Base-by-base conservation (phyloP, 2,888 invertebrate genomes). In the Nysson spinosus region DNA sequence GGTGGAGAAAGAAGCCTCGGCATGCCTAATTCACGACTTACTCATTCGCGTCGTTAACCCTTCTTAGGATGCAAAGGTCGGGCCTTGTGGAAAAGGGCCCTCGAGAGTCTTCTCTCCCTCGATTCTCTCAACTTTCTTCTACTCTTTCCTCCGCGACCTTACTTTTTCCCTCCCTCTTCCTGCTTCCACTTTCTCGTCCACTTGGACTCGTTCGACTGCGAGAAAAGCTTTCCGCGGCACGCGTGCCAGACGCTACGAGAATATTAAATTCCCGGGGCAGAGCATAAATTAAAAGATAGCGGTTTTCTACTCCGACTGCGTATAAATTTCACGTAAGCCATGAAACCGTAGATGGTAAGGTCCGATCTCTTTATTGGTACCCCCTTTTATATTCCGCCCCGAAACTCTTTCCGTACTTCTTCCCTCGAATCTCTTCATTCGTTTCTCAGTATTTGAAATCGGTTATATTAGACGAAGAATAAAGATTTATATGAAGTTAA, bases 261-360 rank as follows among this genome's bases (percentile, higher is more conserved):
- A 85, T 85, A 85, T 85, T 85, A 85, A 85, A 85, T 85, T 85
- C 81, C 79, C 77, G 72, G 73, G 63, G 72, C 77, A 76, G 77
- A 83, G 83, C 84, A 85, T 85, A 85, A 84, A 85, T 85, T 85
- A 85, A 85, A 85, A 84, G 84, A 83, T 83, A 83, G 82, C 79
- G 79, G 77, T 79, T 81, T 75, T 80, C 77, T 74, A 77, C 75
- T 79, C 69, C 30, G 66, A 49, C 73, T 76, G 71, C 75, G 81
- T 79, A 78, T 81, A 81, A 82, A 82, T 82, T 82, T 77, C 70
- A 44, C 61, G 39, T 24, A 57, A 49, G 47, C 52, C 37, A 20
- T 63, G 46, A 9, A 61, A 42, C 28, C 6, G 4, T 9, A 43
- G n/a, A 11, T 4, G 50, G 12, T n/a, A 16, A 17, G 35, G 3